Conservation (phyloP, 2,113 vertebrate genomes). For the Capricornis sumatraensis region DNA sequence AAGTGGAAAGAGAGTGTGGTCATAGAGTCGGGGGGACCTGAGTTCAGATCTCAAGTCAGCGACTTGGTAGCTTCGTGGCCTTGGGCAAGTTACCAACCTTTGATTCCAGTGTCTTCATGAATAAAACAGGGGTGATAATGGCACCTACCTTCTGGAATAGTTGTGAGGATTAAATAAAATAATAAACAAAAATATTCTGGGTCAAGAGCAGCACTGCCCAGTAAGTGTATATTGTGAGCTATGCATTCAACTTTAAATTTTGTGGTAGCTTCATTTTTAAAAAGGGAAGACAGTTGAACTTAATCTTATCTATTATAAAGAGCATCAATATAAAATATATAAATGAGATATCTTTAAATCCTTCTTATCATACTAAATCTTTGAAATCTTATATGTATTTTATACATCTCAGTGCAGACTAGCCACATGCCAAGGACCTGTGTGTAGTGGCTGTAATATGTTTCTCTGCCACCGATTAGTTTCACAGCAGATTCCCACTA, state of each 20-base stretch:
- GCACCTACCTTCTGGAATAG: neutral
- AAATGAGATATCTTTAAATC: neutral
- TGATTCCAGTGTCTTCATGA: neutral
- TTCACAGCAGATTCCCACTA: neutral
- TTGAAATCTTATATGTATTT: neutral
- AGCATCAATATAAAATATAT: neutral
- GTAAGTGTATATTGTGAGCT: neutral
- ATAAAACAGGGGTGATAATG: neutral
- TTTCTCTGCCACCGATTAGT: neutral
- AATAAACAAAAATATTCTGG: neutral
- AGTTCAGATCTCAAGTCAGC: conserved; percentile 37
- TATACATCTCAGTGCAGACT: neutral
- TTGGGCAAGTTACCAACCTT: neutral
- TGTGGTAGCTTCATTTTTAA: neutral
- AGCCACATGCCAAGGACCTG: neutral
- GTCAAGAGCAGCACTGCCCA: neutral
- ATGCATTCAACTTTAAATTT: neutral
- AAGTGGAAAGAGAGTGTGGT: neutral
- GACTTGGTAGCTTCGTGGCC: neutral
- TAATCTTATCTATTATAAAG: neutral
- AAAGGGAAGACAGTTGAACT: neutral
- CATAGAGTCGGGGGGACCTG: neutral
- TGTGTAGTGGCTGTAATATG: neutral
- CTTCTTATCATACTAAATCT: neutral
- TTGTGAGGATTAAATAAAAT: neutral